Evolutionary conservation across 2,888 invertebrate species (phyloP), one percentile per base, ranked within the genome.

Genomic region (Eupithecia tripunctaria): DNA sequence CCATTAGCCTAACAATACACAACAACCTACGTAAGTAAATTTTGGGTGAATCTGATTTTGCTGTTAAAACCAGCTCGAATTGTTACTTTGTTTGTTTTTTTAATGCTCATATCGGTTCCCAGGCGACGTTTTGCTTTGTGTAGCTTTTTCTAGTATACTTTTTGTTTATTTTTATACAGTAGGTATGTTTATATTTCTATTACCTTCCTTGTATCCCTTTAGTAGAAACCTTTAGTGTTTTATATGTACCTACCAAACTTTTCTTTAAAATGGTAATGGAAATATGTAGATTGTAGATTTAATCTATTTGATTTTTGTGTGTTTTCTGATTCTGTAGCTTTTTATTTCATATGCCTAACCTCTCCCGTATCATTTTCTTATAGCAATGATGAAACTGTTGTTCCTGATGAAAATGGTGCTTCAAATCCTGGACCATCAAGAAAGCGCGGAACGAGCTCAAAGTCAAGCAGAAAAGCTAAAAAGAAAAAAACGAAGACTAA

Each of bases 11-110:
- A 56, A 56, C 21, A 56, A 56, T 8, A 47, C n/a, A 51, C 21
- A 8, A 51, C 47, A 21, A 47, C 47, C 47, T 47, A 47, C 47
- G 56, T 56, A 25, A 56, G 56, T 56, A 56, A 56, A 56, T 56
- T 21, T 56, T 56, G 21, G 25, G 21, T 12, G 14, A 56, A 56
- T 56, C 51, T 12, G 12, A 21, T 56, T 56, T 56, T 25, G 10
- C 12, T 4, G 51, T 21, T 12, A 56, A 51, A 21, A 51, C 4
- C 12, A 56, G 21, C 56, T 14, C 21, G 56, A 56, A 56, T 8
- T 25, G 12, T 25, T 51, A 21, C 21, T 21, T 51, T 2, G 21
- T 51, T 51, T 47, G 43, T 18, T 15, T 43, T 6, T 43, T 43
- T 7, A 7, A 43, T 43, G 43, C 18, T 6, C 7, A 43, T 43